A percentile compares a stretch with the other conserved stretches of the same genome.
Evolutionary conservation across 2,888 invertebrate genomes (phyloP).

Genomic region (Andrena bucephala): DNA sequence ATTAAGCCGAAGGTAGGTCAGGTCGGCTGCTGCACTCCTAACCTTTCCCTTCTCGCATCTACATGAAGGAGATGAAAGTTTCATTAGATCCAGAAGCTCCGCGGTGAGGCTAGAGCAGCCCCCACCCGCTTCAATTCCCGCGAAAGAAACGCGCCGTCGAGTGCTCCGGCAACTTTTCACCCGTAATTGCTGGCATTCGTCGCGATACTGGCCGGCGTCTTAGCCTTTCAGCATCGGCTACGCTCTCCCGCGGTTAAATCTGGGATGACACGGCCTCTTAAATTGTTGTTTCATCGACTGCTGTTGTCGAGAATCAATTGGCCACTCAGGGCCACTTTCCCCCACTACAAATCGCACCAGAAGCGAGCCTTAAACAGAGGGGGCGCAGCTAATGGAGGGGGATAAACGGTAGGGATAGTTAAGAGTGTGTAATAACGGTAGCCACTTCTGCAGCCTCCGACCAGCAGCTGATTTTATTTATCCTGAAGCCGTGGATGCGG

Average conservation of each 20-base stretch:
- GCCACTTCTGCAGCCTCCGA: too few species aligned
- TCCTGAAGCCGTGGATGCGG: neutral
- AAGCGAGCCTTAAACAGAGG: neutral
- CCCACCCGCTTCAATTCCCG: conserved; percentile 8
- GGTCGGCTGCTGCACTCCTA: conserved; percentile 53
- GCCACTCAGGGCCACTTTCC: neutral
- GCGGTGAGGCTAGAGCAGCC: conserved; percentile 1
- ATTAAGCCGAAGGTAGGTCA: conserved; percentile 62
- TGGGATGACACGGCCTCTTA: neutral
- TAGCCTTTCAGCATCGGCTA: conserved; percentile 19
- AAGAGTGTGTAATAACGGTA: too few species aligned
- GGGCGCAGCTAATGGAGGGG: neutral
- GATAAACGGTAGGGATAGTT: neutral
- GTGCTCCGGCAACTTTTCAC: conserved; percentile 28
- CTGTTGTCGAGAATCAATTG: neutral
- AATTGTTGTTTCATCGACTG: conserved; percentile 14
- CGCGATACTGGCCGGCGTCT: conserved; percentile 26
- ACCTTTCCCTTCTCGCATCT: conserved; percentile 60
- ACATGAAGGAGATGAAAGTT: conserved; percentile 64
- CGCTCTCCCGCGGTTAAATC: conserved; percentile 5
- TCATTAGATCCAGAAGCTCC: conserved; percentile 54
- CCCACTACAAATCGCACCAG: neutral
- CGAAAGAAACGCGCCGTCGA: conserved; percentile 22
- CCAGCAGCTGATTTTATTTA: too few species aligned
- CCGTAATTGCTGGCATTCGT: conserved; percentile 41